These are phyloP conservation scores for Hemichromis elongatus DNA, from an alignment of 2,113 vertebrate genomes.

Conservation along the genomic window DNA sequence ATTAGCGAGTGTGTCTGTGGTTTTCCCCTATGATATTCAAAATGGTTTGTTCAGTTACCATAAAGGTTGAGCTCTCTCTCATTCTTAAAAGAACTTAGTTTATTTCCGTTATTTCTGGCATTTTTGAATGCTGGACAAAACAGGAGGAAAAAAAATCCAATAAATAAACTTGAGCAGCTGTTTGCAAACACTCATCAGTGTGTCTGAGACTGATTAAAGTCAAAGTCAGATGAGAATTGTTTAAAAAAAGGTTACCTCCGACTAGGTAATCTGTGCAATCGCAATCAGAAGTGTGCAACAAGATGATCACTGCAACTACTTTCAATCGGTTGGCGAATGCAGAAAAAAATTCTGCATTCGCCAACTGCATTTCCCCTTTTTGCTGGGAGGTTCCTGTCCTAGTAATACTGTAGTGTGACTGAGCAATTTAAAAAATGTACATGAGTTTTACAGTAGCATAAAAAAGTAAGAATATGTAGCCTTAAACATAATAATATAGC, in stretches of 20 bases:
- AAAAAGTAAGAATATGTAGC: neutral
- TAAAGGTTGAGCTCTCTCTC: no score
- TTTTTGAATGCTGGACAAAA: neutral
- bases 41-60: no score
- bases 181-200: neutral
- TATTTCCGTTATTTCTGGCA: no score
- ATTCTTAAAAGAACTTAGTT: no score
- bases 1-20: no score
- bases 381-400: neutral
- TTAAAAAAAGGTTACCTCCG: neutral
- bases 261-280: neutral
- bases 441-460: neutral
- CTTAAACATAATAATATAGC: neutral
- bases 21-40: no score
- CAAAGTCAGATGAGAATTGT: neutral
- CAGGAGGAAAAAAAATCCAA: neutral
- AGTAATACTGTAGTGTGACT: neutral
- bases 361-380: no score
- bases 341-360: no score
- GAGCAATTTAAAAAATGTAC: neutral
- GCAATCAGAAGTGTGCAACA: neutral
- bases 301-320: neutral
- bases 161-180: neutral
- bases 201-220: neutral
- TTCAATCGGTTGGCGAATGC: neutral